Percentiles rank a stretch among this genome's conserved stretches.
These are phyloP conservation scores for Poeciliopsis turrubarensis DNA, from an alignment of 2,113 vertebrate genomes.

Conservation along the genomic window DNA sequence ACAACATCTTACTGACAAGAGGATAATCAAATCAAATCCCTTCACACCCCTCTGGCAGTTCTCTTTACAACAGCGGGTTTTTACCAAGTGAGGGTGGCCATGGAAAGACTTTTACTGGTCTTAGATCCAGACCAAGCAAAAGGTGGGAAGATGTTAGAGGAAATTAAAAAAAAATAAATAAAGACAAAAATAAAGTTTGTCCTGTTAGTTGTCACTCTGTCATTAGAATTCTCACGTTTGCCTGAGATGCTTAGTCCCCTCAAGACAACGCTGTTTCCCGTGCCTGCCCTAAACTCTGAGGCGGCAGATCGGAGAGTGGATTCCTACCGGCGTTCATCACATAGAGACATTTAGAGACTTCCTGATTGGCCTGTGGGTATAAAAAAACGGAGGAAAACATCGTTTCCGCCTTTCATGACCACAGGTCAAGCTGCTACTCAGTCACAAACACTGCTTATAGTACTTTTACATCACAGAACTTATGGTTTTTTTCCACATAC, in stretches of 20 bases:
- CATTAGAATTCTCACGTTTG: conserved; percentile 77
- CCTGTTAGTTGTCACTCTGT: conserved; percentile 55
- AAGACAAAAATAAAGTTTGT: conserved; percentile 31
- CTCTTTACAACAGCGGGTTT: conserved; percentile 32
- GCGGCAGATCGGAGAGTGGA: conserved; percentile 60
- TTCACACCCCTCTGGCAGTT: conserved; percentile 21
- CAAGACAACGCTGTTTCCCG: conserved; percentile 75
- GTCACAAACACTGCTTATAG: conserved; percentile 1
- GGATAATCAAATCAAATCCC: conserved; percentile 50
- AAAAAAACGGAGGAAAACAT: conserved; percentile 55
- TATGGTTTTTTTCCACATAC: conserved; percentile 3
- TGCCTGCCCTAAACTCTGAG: conserved; percentile 62
- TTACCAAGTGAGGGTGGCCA: conserved; percentile 51
- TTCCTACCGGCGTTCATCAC: neutral
- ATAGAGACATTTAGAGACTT: conserved; percentile 1
- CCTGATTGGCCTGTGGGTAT: conserved; percentile 66
- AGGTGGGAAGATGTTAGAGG: conserved; percentile 57
- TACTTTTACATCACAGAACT: neutral
- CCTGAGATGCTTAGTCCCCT: conserved; percentile 76
- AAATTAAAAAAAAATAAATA: conserved; percentile 25
- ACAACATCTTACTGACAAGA: neutral
- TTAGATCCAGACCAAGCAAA: conserved; percentile 64
- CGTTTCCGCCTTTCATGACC: conserved; percentile 60
- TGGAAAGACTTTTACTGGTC: conserved; percentile 65
- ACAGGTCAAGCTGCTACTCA: conserved; percentile 63